Conservation (phyloP, 2,113 vertebrate genomes). For the Mastomys coucha region DNA sequence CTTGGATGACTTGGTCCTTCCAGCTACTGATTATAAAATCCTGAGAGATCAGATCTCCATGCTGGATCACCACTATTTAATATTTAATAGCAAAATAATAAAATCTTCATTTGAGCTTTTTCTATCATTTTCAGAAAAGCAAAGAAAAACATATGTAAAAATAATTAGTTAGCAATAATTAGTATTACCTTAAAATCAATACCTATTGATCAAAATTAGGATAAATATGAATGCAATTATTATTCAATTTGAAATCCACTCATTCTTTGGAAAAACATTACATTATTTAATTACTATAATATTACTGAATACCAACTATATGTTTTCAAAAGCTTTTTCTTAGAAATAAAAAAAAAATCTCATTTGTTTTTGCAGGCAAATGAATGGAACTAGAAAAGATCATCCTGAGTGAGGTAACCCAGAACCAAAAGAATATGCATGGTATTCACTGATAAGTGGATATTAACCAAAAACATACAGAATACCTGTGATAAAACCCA, state of each 20-base stretch:
- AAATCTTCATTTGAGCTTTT: neutral
- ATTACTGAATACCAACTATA: no score
- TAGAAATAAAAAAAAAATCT: no score
- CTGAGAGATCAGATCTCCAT: constrained; percentile 5
- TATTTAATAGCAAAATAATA: neutral
- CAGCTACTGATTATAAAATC: neutral
- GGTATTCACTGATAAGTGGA: no score
- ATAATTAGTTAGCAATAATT: neutral
- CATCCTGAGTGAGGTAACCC: no score
- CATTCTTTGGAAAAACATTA: constrained; percentile 9
- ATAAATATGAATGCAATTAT: constrained; percentile 2
- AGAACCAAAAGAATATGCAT: no score
- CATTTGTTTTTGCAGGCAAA: no score
- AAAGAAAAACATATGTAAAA: constrained; percentile 2
- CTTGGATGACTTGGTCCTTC: neutral
- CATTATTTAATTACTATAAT: no score
- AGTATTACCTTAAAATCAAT: neutral
- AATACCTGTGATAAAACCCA: no score
- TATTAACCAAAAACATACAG: no score
- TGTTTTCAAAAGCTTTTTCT: no score
- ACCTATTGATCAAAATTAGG: neutral
- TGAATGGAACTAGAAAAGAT: no score
- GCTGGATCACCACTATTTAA: neutral
- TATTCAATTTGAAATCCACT: constrained; percentile 11
- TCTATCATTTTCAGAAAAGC: neutral